These are phyloP conservation scores for Cepaea nemoralis DNA, from an alignment of 1,140 invertebrate species.

Conservation along the genomic window DNA sequence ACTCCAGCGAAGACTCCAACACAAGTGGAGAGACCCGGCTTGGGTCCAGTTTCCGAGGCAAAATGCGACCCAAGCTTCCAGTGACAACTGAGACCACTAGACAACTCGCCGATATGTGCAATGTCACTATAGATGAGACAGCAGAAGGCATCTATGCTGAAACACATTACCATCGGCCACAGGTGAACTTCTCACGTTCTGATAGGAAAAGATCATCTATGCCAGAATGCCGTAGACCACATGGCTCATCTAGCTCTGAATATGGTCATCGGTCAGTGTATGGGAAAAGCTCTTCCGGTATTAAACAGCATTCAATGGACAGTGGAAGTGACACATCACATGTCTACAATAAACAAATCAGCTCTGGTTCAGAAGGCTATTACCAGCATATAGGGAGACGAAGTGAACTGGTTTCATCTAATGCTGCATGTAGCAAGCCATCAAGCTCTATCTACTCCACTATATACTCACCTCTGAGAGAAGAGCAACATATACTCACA, in stretches of 20 bases:
- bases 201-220: constrained; percentile 53
- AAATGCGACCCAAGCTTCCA: constrained; percentile 63
- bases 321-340: not conserved
- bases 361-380: not conserved
- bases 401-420: constrained; percentile 24
- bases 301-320: constrained; percentile 38
- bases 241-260: constrained; percentile 36
- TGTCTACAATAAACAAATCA: not conserved
- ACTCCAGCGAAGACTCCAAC: constrained; percentile 66
- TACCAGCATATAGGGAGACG: constrained; percentile 25
- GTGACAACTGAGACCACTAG: constrained; percentile 67
- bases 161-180: constrained; percentile 35
- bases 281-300: constrained; percentile 28
- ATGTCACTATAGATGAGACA: constrained; percentile 46
- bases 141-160: constrained; percentile 46
- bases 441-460: constrained; percentile 11
- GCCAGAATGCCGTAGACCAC: constrained; percentile 37
- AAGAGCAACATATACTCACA: not conserved
- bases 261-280: not conserved
- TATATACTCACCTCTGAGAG: constrained; percentile 9
- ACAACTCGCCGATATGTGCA: constrained; percentile 66
- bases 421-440: not conserved
- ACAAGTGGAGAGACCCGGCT: constrained; percentile 63
- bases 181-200: constrained; percentile 46
- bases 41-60: constrained; percentile 51